Conservation (phyloP, 1,140 invertebrate species). For the Pseudachorutes palmiensis region DNA sequence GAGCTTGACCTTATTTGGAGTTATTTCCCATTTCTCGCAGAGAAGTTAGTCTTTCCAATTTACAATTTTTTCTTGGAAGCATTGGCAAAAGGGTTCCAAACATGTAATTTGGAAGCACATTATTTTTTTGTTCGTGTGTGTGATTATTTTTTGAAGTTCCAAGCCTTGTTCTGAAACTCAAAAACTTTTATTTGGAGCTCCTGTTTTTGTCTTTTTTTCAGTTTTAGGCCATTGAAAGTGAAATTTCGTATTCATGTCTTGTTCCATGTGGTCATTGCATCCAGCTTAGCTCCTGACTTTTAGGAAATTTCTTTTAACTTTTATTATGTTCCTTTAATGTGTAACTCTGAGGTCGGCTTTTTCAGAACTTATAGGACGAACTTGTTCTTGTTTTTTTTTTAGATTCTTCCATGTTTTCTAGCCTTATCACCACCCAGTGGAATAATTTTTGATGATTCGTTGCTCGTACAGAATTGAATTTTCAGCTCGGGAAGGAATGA, state of each 20-base stretch:
- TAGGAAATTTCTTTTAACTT: too few relatives aligned
- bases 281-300: too few relatives aligned
- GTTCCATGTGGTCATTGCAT: neutral
- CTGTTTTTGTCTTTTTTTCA: too few relatives aligned
- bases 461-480: neutral
- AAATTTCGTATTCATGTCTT: slow-evolving; percentile 7
- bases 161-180: slow-evolving; percentile 20
- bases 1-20: too few relatives aligned
- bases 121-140: slow-evolving; percentile 31
- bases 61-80: slow-evolving; percentile 10
- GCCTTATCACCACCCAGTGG: neutral
- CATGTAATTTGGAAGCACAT: slow-evolving; percentile 34
- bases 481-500: neutral
- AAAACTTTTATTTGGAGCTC: slow-evolving; percentile 13
- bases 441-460: neutral
- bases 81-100: slow-evolving; percentile 30
- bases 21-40: too few relatives aligned
- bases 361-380: too few relatives aligned
- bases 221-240: too few relatives aligned
- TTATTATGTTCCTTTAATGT: too few relatives aligned
- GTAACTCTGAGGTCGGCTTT: too few relatives aligned
- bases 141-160: slow-evolving; percentile 32
- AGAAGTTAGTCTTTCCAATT: too few relatives aligned
- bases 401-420: too few relatives aligned
- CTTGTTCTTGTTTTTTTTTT: too few relatives aligned